phyloP scores from a whole-genome alignment of 2,797 vertebrate genomes.

The Tapirus indicus region DNA sequence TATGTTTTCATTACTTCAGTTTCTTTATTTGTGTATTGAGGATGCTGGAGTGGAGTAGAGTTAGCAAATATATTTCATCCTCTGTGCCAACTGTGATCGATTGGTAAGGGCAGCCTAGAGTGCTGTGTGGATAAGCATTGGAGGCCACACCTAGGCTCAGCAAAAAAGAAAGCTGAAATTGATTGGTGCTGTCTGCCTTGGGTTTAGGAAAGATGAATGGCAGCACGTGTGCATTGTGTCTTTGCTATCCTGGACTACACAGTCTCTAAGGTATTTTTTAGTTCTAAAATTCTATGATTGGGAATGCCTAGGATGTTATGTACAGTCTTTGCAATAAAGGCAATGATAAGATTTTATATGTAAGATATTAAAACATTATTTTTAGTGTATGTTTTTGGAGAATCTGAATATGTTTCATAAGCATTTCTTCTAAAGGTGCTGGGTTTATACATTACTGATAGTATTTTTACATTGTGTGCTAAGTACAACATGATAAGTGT shows the following conservation, averaged over 20 bases:
- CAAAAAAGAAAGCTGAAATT: not conserved
- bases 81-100: not conserved
- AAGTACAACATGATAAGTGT: not conserved
- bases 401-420: constrained; percentile 19
- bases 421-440: not conserved
- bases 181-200: not conserved
- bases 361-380: constrained; percentile 23
- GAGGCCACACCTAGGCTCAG: not conserved
- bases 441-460: not conserved
- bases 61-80: constrained; percentile 16
- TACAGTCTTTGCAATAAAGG: not conserved
- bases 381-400: constrained; percentile 1
- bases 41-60: not conserved
- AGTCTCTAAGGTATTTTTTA: not conserved
- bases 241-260: not conserved
- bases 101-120: not conserved
- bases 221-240: not conserved
- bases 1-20: not conserved
- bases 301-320: not conserved
- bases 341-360: not conserved
- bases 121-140: not conserved
- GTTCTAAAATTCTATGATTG: constrained; percentile 41
- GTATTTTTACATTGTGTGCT: not conserved
- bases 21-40: constrained; percentile 24
- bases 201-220: constrained; percentile 31